Base-by-base conservation (phyloP, 92 coral and sea anemone genomes). In the Zoanthus sansibaricus region DNA sequence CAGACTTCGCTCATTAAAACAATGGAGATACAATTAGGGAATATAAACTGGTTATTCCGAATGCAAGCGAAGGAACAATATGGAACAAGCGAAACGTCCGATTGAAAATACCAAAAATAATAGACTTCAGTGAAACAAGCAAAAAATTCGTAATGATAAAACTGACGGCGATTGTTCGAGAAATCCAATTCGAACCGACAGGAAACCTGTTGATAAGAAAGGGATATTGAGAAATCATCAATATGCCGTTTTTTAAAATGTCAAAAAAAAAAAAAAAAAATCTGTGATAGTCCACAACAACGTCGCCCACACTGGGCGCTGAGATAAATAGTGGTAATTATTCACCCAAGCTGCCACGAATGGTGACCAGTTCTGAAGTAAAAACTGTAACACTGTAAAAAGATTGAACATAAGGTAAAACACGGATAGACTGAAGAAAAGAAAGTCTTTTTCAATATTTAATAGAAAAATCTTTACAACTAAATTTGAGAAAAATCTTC, bases 21-120 rank as follows among this genome's bases (percentile, higher is more conserved):
- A 80, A 80, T 80, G 66, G 66, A 59, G 74, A 80, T 68, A 68
- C 85, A 80, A 80, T 80, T 80, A 80, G 66, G 45, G 47, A 80
- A 80, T 44, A 67, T 25, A 80, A 80, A 80, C 85, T 66, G 6
- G 85, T 62, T 80, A 64, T 80, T 80, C 66, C 62, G 75, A 64
- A 64, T 21, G 85, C 66, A 80, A 80, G 84, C 72, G 74, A 79
- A 37, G 59, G 84, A 79, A 79, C 84, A 79, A 79, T 79, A 46
- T 56, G 59, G n/a, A 45, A 16, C 9, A 55, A 79, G 37, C 13
- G 48, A 20, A 80, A 64, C 17, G 61, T 46, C 74, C 44, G 83
- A 46, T 9, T 17, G 44, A 66, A 48, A 80, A 6, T 20, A 17
- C 16, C 74, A 20, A 30, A 69, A 30, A 31, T 69, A 69, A 9